phyloP scores from a whole-genome alignment of 1,140 invertebrate genomes.

The Penaeus vannamei region DNA sequence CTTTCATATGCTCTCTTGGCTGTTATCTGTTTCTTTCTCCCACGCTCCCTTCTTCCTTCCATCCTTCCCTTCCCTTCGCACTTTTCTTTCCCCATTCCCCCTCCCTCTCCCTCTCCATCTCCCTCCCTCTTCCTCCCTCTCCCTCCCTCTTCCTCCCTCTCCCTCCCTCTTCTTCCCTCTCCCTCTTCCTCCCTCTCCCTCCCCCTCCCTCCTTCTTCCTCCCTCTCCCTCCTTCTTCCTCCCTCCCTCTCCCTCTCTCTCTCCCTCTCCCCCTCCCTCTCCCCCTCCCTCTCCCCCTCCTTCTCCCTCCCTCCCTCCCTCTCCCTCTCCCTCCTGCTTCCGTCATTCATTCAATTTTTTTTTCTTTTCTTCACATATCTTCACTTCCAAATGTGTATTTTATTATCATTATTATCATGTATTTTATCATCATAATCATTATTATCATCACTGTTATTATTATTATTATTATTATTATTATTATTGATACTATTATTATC shows the following conservation, averaged over 20 bases:
- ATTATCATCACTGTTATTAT: no score
- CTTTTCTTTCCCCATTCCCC: no score
- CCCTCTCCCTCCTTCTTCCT: not conserved
- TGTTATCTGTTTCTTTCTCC: no score
- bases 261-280: conserved; percentile 31
- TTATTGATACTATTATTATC: no score
- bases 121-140: conserved; percentile 28
- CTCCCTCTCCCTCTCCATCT: no score
- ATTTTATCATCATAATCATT: no score
- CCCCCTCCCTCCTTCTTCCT: not conserved
- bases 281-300: conserved; percentile 22
- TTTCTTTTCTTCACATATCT: not conserved
- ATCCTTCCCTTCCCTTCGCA: no score
- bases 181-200: conserved; percentile 17
- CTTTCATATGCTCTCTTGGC: no score
- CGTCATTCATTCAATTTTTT: not conserved
- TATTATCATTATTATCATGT: no score
- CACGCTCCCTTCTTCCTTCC: no score
- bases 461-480: no score
- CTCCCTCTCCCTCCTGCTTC: not conserved
- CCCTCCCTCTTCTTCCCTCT: conserved; percentile 42
- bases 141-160: conserved; percentile 30
- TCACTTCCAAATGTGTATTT: not conserved
- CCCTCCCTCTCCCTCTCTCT: conserved; percentile 27
- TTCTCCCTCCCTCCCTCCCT: conserved; percentile 10